Percentiles rank a stretch among this genome's conserved stretches.
phyloP scores from a whole-genome alignment of 2,797 vertebrate genomes.

The Eutrigla gurnardus region DNA sequence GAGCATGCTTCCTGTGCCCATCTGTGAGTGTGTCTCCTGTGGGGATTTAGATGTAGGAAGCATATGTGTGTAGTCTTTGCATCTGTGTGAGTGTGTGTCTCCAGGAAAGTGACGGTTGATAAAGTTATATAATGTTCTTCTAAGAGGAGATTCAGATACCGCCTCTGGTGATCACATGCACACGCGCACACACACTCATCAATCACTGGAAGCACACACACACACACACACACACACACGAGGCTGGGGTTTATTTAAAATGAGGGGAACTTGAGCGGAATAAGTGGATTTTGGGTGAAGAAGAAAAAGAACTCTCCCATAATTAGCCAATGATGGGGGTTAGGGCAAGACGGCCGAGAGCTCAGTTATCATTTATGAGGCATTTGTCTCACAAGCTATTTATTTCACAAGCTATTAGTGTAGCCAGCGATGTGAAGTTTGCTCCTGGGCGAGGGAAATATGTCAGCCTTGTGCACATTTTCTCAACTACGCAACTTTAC shows the following conservation, averaged over 20 bases:
- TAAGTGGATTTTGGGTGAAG: slow-evolving; percentile 23
- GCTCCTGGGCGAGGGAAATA: slow-evolving; percentile 14
- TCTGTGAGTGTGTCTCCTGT: slow-evolving; percentile 46
- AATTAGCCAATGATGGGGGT: slow-evolving; percentile 24
- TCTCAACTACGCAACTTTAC: not conserved
- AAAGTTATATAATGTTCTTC: slow-evolving; percentile 57
- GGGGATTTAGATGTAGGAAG: slow-evolving; percentile 24
- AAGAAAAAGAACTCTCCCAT: slow-evolving; percentile 17
- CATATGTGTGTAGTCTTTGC: slow-evolving; percentile 3
- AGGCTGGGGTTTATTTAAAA: slow-evolving; percentile 37
- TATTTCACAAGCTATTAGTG: slow-evolving; percentile 36
- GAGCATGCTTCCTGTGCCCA: slow-evolving; percentile 28
- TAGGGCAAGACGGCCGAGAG: not conserved
- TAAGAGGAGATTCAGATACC: slow-evolving; percentile 42
- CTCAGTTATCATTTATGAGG: slow-evolving; percentile 49
- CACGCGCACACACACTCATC: slow-evolving; percentile 22
- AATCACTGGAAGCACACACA: slow-evolving; percentile 28
- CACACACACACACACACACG: slow-evolving; percentile 1
- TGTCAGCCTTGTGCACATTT: slow-evolving; percentile 11
- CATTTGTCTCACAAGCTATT: slow-evolving; percentile 44
- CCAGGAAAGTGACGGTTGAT: slow-evolving; percentile 21
- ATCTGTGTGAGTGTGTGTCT: slow-evolving; percentile 3
- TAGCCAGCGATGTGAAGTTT: slow-evolving; percentile 14
- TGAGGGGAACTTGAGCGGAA: slow-evolving; percentile 27
- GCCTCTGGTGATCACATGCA: slow-evolving; percentile 33